Evolutionary conservation across 1,140 invertebrate genomes (phyloP).

Genomic region (Anastrepha obliqua): DNA sequence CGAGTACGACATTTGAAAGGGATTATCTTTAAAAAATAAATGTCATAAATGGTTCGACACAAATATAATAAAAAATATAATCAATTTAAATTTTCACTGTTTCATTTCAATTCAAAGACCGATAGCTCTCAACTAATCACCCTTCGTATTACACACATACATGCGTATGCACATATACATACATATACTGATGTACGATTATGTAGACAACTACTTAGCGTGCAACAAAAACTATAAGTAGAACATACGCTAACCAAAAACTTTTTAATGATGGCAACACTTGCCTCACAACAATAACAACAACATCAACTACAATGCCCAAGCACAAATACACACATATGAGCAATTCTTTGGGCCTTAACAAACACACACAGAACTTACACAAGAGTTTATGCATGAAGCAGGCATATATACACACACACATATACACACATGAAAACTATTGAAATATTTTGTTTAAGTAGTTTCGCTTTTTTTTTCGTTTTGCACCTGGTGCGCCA

Average conservation of each 20-base stretch:
- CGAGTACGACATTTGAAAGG: no score
- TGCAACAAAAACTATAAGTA: constrained; percentile 12
- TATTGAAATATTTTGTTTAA: constrained; percentile 28
- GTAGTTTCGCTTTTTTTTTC: neutral
- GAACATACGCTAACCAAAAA: neutral
- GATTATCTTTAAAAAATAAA: no score
- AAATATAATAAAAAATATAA: no score
- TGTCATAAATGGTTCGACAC: no score
- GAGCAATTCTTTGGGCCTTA: neutral
- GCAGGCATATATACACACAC: neutral
- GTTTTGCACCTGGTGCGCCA: neutral
- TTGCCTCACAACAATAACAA: neutral
- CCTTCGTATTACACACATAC: no score
- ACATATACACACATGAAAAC: neutral
- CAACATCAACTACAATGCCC: neutral
- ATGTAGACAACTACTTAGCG: neutral
- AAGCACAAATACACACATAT: no score
- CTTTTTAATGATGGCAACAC: constrained; percentile 48
- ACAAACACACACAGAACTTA: neutral
- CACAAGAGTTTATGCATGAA: neutral
- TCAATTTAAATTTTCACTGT: no score
- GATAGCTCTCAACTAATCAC: no score
- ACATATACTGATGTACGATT: no score
- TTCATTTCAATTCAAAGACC: no score
- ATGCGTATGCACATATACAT: no score